These are phyloP conservation scores for Notodonta dromedarius DNA, from an alignment of 2,888 invertebrate species.

Conservation along the genomic window DNA sequence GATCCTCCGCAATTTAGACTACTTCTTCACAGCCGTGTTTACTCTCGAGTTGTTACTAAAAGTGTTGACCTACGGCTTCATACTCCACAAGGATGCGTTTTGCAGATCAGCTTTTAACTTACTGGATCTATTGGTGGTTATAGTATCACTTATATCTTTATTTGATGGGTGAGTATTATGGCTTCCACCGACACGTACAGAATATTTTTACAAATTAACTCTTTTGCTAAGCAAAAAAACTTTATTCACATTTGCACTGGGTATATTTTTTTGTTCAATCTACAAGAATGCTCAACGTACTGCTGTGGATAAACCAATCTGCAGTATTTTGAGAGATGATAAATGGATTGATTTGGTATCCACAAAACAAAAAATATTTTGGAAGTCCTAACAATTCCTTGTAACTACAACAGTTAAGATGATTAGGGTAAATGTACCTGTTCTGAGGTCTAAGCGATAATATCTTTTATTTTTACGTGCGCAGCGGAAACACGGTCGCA, in stretches of 20 bases:
- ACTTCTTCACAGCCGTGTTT: constrained; percentile 98
- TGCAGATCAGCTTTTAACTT: constrained; percentile 99
- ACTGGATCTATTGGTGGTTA: constrained; percentile 98
- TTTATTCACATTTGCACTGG: too few species aligned
- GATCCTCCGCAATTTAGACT: constrained; percentile 97
- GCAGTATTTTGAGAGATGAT: too few species aligned
- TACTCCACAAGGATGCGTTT: constrained; percentile 98
- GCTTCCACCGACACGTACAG: background rate
- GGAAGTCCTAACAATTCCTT: too few species aligned
- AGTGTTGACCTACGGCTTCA: constrained; percentile 97
- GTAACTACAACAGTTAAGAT: too few species aligned
- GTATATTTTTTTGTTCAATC: too few species aligned
- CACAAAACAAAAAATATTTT: too few species aligned
- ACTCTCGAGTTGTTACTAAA: constrained; percentile 97
- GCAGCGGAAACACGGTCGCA: constrained; percentile 91
- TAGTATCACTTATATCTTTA: constrained; percentile 97
- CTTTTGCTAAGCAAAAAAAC: too few species aligned
- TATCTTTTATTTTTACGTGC: constrained; percentile 31
- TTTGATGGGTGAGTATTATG: constrained; percentile 82
- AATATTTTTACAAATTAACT: too few species aligned
- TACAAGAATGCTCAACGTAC: too few species aligned
- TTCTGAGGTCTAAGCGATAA: background rate
- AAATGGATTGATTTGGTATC: too few species aligned
- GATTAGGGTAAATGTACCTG: too few species aligned
- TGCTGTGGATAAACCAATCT: too few species aligned